Percentiles rank a stretch among this genome's conserved stretches.
These are phyloP conservation scores for Platycheirus rosarum DNA, from an alignment of 2,888 invertebrate genomes.

Conservation along the genomic window DNA sequence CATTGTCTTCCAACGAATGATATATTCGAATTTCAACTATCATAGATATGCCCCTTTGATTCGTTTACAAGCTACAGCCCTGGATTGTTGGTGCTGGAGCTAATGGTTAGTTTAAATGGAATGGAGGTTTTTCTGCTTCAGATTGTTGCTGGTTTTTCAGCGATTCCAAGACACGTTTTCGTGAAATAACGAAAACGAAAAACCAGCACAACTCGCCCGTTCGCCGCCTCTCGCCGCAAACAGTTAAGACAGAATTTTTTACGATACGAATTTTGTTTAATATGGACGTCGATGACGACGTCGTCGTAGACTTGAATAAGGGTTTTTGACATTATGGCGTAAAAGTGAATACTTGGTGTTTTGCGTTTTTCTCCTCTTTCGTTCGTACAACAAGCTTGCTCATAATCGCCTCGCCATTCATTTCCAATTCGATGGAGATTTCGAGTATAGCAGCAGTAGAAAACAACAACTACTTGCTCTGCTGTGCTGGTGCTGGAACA, in stretches of 20 bases:
- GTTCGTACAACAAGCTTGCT: conserved; percentile 66
- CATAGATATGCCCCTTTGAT: background rate
- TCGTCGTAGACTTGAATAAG: conserved; percentile 28
- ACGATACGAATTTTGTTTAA: conserved; percentile 16
- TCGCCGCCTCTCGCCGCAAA: conserved; percentile 44
- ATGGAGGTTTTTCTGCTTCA: conserved; percentile 38
- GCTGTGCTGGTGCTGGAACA: conserved; percentile 38
- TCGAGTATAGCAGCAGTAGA: conserved; percentile 46
- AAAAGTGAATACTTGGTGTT: conserved; percentile 65
- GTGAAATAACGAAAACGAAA: conserved; percentile 61
- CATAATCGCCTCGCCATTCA: conserved; percentile 68
- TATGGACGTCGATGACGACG: conserved; percentile 53
- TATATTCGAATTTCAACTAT: too few species aligned
- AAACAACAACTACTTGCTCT: conserved; percentile 14
- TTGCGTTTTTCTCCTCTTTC: conserved; percentile 53
- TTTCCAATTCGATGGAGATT: conserved; percentile 68
- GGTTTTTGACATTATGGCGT: conserved; percentile 71
- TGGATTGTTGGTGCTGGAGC: conserved; percentile 11
- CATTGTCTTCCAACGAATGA: too few species aligned
- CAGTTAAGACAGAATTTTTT: conserved; percentile 35
- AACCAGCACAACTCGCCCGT: conserved; percentile 49
- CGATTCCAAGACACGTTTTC: conserved; percentile 68
- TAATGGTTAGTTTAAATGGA: conserved; percentile 12
- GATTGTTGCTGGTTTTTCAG: conserved; percentile 66
- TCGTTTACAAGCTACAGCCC: background rate